Evolutionary conservation across 2,888 invertebrate species (phyloP).

Genomic region (Onchidella celtica): DNA sequence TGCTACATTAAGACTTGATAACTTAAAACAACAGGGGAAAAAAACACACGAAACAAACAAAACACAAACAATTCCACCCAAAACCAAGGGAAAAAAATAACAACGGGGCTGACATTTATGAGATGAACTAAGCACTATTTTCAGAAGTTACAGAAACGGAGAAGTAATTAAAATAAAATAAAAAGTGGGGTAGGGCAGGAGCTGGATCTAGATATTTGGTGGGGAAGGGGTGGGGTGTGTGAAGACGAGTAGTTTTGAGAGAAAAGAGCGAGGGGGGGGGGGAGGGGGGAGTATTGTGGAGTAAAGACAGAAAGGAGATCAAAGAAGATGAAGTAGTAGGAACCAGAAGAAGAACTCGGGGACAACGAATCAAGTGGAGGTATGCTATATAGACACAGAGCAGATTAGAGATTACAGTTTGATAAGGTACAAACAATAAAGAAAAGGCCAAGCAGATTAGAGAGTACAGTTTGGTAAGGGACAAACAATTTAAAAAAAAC

Average conservation of each 20-base stretch:
- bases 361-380: neutral
- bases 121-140: conserved; percentile 21
- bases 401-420: neutral
- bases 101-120: too few species aligned
- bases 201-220: neutral
- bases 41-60: too few species aligned
- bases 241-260: neutral
- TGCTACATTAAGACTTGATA: too few species aligned
- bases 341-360: neutral
- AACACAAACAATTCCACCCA: neutral
- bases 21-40: too few species aligned
- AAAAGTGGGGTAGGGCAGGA: neutral
- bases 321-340: neutral
- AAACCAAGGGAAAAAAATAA: too few species aligned
- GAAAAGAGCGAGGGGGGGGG: neutral
- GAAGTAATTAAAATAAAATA: neutral
- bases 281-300: neutral
- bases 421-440: neutral
- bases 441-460: too few species aligned
- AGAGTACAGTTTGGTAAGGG: too few species aligned
- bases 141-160: neutral
- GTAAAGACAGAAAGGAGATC: neutral
- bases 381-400: neutral
- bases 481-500: too few species aligned
- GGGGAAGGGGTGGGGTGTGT: neutral